Base-by-base conservation (phyloP, 2,888 invertebrate genomes). In the Platypus cylindrus region DNA sequence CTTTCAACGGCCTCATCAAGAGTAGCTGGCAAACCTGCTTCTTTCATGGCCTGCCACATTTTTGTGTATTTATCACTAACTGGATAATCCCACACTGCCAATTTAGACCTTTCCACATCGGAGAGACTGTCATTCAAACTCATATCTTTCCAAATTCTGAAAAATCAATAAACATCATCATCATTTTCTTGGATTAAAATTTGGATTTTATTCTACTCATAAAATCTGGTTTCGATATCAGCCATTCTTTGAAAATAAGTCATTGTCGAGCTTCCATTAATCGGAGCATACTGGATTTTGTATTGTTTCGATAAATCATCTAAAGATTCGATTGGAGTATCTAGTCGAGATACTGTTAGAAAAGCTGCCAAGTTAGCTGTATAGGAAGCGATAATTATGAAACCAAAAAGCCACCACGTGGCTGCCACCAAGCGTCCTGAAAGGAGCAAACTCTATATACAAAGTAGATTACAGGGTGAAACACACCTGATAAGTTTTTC, bases 391-490 rank as follows among this genome's bases (percentile, higher is more conserved):
- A 97, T 95, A 46, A 97, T 93, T 56, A 97, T 95, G 61, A 97
- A 97, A 0, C 95, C 94, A 63, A 97, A 97, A 15, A 97, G 66
- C 97, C 97, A 97, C 95, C 94, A 95, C 0, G 95, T 95, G 2
- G 95, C 95, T 0, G 95, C 95, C 0, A 97, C 81, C 8, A 97
- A 65, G 31, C 95, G 72, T 9, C 49, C 49, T 43, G 17, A 17
- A 40, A 40, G 3, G 13, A 20, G 20, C 20, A 20, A 20, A 20
- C 5, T 9, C 7, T 9, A 20, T 20, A 20, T 20, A 20, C 20
- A 20, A 9, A 7, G 20, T 20, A 7, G 5, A 20, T 7, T 7
- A 20, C 9, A 20, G 9, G 9, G 20, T 20, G 9, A 20, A 17
- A 13, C 11, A 15, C 32, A 0, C 95, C 95, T 0, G 94, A 94